Base-by-base conservation (phyloP, 1,140 invertebrate species). In the Euglossa dilemma region DNA sequence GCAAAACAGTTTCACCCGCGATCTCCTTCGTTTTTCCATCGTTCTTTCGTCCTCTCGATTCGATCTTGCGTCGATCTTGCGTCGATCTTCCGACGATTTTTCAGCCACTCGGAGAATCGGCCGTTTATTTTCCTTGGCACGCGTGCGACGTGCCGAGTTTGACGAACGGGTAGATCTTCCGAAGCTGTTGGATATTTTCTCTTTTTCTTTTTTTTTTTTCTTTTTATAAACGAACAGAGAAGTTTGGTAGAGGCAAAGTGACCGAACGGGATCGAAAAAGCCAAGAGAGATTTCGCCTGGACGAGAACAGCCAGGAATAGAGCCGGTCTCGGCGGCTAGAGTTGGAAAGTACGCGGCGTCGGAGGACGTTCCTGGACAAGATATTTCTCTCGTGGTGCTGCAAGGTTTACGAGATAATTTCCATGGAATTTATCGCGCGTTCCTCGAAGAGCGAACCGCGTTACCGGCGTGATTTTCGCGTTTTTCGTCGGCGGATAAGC, bases 111-210 rank as follows among this genome's bases (percentile, higher is more conserved):
- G 61, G 11, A 63, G 25, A 36, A 11, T 63, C 18, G 12, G 11
- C 23, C 63, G 63, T 64, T 64, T 64, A 64, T 64, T 64, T 64
- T 64, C 63, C 7, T 45, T 43, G 63, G 63, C 63, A 43, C 16
- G 8, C 18, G 63, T 43, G 36, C 20, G 20, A 16, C 16, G 63
- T 9, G 14, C 7, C 9, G 18, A 16, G 6, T 5, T 23, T 23
- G 14, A 54, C 52, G 12, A 57, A 9, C 56, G 20, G 8, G 36
- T 4, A 36, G 23, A 12, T 25, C n/a, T 8, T 25, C n/a, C 2
- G 6, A 28, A 57, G 16, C n/a, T n/a, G n/a, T n/a, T n/a, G n/a
- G n/a, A n/a, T n/a, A n/a, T n/a, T n/a, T n/a, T n/a, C n/a, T n/a
- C n/a, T n/a, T n/a, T n/a, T n/a, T n/a, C n/a, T n/a, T n/a, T n/a